Evolutionary conservation across 2,113 vertebrate species (phyloP).

Genomic region (Otolemur garnettii): DNA sequence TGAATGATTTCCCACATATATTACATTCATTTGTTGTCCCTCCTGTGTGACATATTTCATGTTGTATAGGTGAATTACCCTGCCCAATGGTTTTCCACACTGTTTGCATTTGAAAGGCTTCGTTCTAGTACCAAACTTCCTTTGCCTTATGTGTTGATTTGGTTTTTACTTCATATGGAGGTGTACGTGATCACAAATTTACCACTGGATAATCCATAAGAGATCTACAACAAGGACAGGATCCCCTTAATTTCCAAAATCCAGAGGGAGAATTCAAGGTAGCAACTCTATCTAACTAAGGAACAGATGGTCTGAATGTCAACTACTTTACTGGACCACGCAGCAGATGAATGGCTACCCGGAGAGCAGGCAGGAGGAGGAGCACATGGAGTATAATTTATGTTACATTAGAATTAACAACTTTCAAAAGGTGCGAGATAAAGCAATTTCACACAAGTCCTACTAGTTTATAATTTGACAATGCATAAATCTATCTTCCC

Average conservation of each 20-base stretch:
- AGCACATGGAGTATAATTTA: neutral
- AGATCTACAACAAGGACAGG: neutral
- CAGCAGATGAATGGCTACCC: neutral
- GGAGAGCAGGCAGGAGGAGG: neutral
- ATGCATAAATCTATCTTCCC: neutral
- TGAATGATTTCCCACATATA: too few species aligned
- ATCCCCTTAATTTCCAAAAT: conserved; percentile 39
- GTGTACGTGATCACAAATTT: neutral
- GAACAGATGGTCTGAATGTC: neutral
- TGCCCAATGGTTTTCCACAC: conserved; percentile 14
- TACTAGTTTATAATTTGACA: neutral
- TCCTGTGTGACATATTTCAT: conserved; percentile 27
- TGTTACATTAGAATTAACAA: neutral
- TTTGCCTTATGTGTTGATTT: neutral
- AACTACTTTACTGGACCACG: neutral
- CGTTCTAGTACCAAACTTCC: neutral
- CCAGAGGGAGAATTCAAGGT: neutral
- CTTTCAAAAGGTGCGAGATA: neutral
- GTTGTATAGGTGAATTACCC: conserved; percentile 27
- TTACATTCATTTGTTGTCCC: neutral
- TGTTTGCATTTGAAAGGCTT: neutral
- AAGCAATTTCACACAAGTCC: conserved; percentile 19
- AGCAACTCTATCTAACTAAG: conserved; percentile 13
- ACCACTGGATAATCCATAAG: neutral
- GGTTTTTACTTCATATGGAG: neutral